Evolutionary conservation across 2,888 invertebrate genomes (phyloP), one percentile per base, ranked within the genome.

Genomic region (Oscheius sp.): DNA sequence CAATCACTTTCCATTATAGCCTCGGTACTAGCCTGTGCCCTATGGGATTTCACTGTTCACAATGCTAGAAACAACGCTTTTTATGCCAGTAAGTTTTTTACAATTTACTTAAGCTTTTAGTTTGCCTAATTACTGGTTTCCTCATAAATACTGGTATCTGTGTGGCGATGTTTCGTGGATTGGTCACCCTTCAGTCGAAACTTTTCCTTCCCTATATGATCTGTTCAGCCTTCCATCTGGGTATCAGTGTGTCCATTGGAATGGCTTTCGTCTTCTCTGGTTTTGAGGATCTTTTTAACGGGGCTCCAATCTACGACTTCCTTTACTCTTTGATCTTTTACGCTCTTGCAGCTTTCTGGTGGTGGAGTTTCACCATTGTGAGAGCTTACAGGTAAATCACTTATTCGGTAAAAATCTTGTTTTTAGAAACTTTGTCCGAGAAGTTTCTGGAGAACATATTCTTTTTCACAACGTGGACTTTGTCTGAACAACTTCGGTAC

Each of bases 191-290:
- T 14, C 26, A 47, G 8, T 50, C 67, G 6, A 57, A 49, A 20
- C 50, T 59, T 6, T 67, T 67, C 26, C 36, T 67, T n/a, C 67
- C 67, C 20, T 67, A 67, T 24, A 57, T 67, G n/a, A 49, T 67
- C 22, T 67, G 67, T 38, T 45, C 67, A 20, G 32, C 38, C 6
- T 59, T 67, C 36, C 47, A 67, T 33, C 26, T 59, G 14, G 50
- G 36, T n/a, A 47, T 59, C 22, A 65, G 65, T 17, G 22, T 54
- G 6, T 44, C 54, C 12, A 44, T 65, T 5, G n/a, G 24, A 9
- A 22, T 22, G n/a, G 65, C 51, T 20, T 65, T 65, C 41, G 4
- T 26, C n/a, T 33, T 65, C 17, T 51, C 65, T 22, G 36, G 51
- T 20, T 17, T 38, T 30, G 44, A 56, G 4, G 22, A 38, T n/a